Percentiles rank a stretch among this genome's conserved stretches.
These are phyloP conservation scores for Phalacrocorax pelagicus DNA, from an alignment of 2,113 vertebrate species.

Conservation along the genomic window DNA sequence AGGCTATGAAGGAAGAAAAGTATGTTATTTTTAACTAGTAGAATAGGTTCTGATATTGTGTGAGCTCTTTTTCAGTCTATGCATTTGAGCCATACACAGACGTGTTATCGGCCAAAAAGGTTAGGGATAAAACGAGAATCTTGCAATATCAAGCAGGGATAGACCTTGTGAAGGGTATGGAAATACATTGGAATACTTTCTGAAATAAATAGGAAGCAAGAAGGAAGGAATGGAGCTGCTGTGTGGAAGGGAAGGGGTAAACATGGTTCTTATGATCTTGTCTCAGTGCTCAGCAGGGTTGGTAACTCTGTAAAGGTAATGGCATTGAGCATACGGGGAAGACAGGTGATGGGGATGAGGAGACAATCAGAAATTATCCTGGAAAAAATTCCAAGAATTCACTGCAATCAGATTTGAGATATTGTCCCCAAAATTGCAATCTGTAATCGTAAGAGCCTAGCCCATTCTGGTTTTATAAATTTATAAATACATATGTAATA, in stretches of 20 bases:
- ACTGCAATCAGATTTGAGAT: not conserved
- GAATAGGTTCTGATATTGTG: not conserved
- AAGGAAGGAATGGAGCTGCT: not conserved
- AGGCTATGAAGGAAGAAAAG: not conserved
- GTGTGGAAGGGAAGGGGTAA: not conserved
- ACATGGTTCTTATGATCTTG: not conserved
- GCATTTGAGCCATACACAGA: not conserved
- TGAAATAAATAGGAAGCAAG: not conserved
- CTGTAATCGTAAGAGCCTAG: not conserved
- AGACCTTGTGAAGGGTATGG: not conserved
- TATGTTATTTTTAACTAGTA: not conserved
- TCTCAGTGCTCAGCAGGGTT: not conserved
- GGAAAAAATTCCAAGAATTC: not conserved
- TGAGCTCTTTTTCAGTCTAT: not conserved
- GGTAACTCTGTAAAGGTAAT: not conserved
- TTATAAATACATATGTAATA: too few relatives aligned
- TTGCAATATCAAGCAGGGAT: not conserved
- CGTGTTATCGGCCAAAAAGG: not conserved
- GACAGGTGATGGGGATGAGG: not conserved
- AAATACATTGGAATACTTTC: not conserved
- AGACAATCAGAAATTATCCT: not conserved
- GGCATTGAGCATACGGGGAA: not conserved
- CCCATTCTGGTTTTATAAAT: not conserved
- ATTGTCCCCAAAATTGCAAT: not conserved
- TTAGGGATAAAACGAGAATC: not conserved